Evolutionary conservation across 2,113 vertebrate genomes (phyloP).

Genomic region (Larimichthys crocea): DNA sequence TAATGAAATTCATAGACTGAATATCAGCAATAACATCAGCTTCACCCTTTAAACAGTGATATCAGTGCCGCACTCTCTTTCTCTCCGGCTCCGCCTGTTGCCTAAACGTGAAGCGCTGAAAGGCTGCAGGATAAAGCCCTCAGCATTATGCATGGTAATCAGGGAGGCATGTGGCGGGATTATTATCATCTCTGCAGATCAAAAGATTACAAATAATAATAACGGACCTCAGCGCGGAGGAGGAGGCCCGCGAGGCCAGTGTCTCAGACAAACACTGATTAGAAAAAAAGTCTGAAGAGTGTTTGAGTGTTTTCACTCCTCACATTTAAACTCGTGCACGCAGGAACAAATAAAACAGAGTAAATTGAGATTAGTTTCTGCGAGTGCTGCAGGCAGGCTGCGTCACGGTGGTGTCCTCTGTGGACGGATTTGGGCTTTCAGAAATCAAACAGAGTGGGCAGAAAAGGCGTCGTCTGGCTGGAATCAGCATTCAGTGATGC

Average conservation of each 20-base stretch:
- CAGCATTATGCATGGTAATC: conserved; percentile 54
- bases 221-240: conserved; percentile 34
- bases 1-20: background rate
- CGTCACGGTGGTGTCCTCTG: conserved; percentile 1
- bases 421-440: conserved; percentile 22
- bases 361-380: background rate
- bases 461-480: background rate
- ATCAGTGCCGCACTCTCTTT: background rate
- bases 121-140: conserved; percentile 32
- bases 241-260: conserved; percentile 3
- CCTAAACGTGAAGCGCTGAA: conserved; percentile 23
- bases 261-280: background rate
- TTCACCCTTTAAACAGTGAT: background rate
- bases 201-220: conserved; percentile 74
- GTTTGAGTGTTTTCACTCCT: background rate
- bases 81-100: conserved; percentile 23
- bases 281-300: background rate
- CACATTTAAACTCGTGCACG: background rate
- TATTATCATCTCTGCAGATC: conserved; percentile 74
- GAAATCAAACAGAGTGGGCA: conserved; percentile 10
- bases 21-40: background rate
- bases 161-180: conserved; percentile 69
- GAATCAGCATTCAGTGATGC: conserved; percentile 13
- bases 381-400: background rate
- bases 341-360: background rate